These are phyloP conservation scores for Drosophila flavopinicola DNA, from an alignment of 2,888 invertebrate genomes.

Conservation along the genomic window DNA sequence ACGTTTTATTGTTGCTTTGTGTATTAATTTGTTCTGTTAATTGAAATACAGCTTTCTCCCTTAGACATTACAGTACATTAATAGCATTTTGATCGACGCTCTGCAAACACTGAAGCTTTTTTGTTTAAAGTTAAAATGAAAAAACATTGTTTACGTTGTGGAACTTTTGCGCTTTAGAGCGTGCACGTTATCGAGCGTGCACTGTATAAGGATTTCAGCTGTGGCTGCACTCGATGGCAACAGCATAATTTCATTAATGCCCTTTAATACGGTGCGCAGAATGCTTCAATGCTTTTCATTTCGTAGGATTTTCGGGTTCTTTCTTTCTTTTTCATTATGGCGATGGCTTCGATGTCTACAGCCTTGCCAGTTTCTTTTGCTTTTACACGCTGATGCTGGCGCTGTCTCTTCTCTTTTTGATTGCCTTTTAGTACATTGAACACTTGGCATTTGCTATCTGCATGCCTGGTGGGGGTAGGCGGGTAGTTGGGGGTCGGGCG, in stretches of 20 bases:
- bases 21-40: too few species aligned
- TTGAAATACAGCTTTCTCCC: too few species aligned
- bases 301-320: constrained; percentile 23
- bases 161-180: too few species aligned
- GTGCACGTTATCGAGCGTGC: too few species aligned
- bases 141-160: too few species aligned
- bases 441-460: constrained; percentile 73
- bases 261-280: constrained; percentile 51
- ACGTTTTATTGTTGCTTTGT: too few species aligned
- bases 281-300: constrained; percentile 63
- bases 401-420: constrained; percentile 24
- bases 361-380: constrained; percentile 20
- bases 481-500: not conserved
- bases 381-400: constrained; percentile 15
- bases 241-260: constrained; percentile 70
- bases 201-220: not conserved
- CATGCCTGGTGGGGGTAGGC: not conserved
- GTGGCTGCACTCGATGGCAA: constrained; percentile 6
- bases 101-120: too few species aligned
- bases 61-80: too few species aligned
- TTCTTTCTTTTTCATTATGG: constrained; percentile 58
- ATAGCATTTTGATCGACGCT: too few species aligned
- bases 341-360: constrained; percentile 50
- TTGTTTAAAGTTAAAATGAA: too few species aligned
- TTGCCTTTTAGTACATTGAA: constrained; percentile 68